These are phyloP conservation scores for Scaptomyza polygonia DNA, from an alignment of 2,888 invertebrate species.

Conservation along the genomic window DNA sequence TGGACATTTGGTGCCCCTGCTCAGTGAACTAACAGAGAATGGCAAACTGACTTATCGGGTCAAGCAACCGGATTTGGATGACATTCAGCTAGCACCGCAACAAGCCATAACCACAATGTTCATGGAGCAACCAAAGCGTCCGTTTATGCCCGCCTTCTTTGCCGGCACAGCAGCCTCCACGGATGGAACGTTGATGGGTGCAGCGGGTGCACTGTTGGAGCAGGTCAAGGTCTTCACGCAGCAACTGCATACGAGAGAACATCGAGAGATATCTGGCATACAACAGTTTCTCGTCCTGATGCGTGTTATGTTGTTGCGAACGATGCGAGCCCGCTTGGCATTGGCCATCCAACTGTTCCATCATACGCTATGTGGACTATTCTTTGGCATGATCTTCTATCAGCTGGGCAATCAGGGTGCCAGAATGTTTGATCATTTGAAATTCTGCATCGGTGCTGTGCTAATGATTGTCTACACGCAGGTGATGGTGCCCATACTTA, in stretches of 20 bases:
- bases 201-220: conserved; percentile 82
- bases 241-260: conserved; percentile 77
- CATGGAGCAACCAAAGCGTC: conserved; percentile 78
- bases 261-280: conserved; percentile 85
- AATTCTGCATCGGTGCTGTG: conserved; percentile 88
- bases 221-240: conserved; percentile 85
- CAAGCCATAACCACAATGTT: conserved; percentile 84
- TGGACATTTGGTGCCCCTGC: conserved; percentile 84
- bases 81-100: conserved; percentile 77
- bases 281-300: conserved; percentile 87
- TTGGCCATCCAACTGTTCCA: conserved; percentile 87
- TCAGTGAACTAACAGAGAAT: conserved; percentile 87
- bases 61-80: conserved; percentile 35
- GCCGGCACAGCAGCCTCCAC: conserved; percentile 70
- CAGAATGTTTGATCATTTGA: conserved; percentile 89
- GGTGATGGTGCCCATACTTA: conserved; percentile 88
- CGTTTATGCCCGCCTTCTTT: conserved; percentile 57
- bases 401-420: conserved; percentile 87
- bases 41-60: conserved; percentile 85
- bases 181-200: conserved; percentile 71
- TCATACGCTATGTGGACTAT: conserved; percentile 87
- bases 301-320: conserved; percentile 87
- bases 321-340: conserved; percentile 86
- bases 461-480: conserved; percentile 89
- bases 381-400: conserved; percentile 86